Conservation (phyloP, 2,113 vertebrate genomes). For the Eulacestoma nigropectus region DNA sequence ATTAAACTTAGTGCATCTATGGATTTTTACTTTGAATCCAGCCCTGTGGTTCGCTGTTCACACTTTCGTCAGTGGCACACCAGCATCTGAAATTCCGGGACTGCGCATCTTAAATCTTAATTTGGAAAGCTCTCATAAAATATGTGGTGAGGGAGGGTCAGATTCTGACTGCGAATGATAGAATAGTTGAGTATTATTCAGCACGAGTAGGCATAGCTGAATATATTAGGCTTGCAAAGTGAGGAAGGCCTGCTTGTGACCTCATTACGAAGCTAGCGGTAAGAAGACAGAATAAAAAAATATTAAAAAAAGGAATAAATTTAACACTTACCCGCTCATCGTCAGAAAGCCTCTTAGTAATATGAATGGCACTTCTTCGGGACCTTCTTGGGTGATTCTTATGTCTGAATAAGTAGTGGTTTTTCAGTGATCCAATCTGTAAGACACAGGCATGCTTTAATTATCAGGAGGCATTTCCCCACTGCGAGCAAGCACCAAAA, state of each 20-base stretch:
- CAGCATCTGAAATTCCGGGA: neutral
- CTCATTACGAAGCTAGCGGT: neutral
- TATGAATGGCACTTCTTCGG: slow-evolving; percentile 84
- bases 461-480: neutral
- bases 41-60: neutral
- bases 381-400: slow-evolving; percentile 84
- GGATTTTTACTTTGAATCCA: neutral
- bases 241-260: neutral
- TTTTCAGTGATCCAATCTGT: slow-evolving; percentile 92
- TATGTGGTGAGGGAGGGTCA: neutral
- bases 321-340: slow-evolving; percentile 83
- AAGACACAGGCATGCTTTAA: slow-evolving; percentile 12
- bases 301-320: neutral
- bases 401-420: slow-evolving; percentile 92
- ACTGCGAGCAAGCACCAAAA: neutral
- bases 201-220: neutral
- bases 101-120: neutral
- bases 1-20: neutral
- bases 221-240: neutral
- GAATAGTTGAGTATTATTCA: neutral
- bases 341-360: slow-evolving; percentile 90
- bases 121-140: neutral
- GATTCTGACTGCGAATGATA: neutral
- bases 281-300: neutral
- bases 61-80: neutral